Evolutionary conservation across 2,797 vertebrate genomes (phyloP).

Genomic region (Antennarius maculatus): DNA sequence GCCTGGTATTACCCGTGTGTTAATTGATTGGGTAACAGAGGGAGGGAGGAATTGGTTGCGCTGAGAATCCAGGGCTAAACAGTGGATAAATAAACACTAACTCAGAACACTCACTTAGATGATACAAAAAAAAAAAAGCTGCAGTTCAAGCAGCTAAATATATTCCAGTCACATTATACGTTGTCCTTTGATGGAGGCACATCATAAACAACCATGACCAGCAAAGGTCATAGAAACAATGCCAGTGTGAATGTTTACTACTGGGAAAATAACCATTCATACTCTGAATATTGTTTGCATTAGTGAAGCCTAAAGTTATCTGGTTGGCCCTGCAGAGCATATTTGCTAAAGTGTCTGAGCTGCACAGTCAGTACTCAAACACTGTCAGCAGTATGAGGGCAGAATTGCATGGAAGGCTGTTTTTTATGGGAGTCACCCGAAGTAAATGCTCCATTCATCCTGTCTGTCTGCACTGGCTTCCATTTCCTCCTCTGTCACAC

Average conservation of each 20-base stretch:
- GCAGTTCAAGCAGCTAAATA: conserved; percentile 22
- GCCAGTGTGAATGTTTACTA: neutral
- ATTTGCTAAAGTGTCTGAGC: conserved; percentile 50
- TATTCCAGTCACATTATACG: conserved; percentile 1
- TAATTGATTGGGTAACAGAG: conserved; percentile 88
- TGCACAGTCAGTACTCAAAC: conserved; percentile 17
- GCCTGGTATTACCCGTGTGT: conserved; percentile 84
- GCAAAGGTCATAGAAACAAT: neutral
- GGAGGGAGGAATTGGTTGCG: conserved; percentile 52
- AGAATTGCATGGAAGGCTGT: conserved; percentile 53
- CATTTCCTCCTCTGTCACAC: conserved; percentile 78
- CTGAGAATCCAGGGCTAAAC: conserved; percentile 46
- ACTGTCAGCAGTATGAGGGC: conserved; percentile 60
- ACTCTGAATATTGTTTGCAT: conserved; percentile 21
- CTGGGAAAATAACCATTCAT: conserved; percentile 7
- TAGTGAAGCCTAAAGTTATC: conserved; percentile 40
- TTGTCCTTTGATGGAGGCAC: conserved; percentile 1
- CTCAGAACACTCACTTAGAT: conserved; percentile 13
- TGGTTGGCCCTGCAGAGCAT: conserved; percentile 37
- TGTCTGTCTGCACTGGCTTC: conserved; percentile 68
- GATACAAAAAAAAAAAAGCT: conserved; percentile 20
- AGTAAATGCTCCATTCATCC: conserved; percentile 75
- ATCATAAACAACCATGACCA: conserved; percentile 12
- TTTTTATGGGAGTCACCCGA: conserved; percentile 69
- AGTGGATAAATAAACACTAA: conserved; percentile 48